Base-by-base conservation (phyloP, 1,140 invertebrate genomes). In the Musca domestica region DNA sequence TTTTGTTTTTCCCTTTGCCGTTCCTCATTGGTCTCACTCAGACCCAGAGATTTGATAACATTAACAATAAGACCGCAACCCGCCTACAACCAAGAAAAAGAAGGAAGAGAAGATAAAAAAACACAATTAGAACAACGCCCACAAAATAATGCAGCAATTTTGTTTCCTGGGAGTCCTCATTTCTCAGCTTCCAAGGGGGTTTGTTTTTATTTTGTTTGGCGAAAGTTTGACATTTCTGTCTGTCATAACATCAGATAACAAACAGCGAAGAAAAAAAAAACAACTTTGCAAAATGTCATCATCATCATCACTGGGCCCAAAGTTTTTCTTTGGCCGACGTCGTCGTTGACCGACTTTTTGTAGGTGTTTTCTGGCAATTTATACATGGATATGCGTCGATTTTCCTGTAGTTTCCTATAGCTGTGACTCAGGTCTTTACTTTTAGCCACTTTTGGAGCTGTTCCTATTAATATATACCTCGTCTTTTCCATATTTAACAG, bases 1-100 rank as follows among this genome's bases (percentile, higher is more conserved):
- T 95, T 94, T 0, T 90, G 90, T 76, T 96, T 96, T 83, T 98
- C 96, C 76, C 93, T 90, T 78, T 98, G 95, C 72, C 96, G 85
- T 78, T 98, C 94, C 77, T 97, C 95, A 82, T 95, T 95, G 30
- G 94, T 96, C 83, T 95, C 94, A 84, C 93, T 96, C 34, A 92
- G 91, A 23, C 94, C 95, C 64, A 98, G 80, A 0, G 94, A 95
- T 68, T 94, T 87, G 72, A 98, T 96, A 7, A 97, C 94, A 49
- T 92, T 93, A 88, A 96, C 96, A 70, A 98, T 85, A 70, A 97
- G 52, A 73, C 79, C 68, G 71, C 80, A 63, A 68, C 79, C 80
- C 71, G 67, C 69, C 58, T 69, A 54, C 56, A 58, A 67, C 34
- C 6, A 41, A 9, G 5, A 12, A 41, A 17, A 63, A 67, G 48